A percentile compares a stretch with the other conserved stretches of the same genome.
These are phyloP conservation scores for Scaeva pyrastri DNA, from an alignment of 2,888 invertebrate genomes.

Conservation along the genomic window DNA sequence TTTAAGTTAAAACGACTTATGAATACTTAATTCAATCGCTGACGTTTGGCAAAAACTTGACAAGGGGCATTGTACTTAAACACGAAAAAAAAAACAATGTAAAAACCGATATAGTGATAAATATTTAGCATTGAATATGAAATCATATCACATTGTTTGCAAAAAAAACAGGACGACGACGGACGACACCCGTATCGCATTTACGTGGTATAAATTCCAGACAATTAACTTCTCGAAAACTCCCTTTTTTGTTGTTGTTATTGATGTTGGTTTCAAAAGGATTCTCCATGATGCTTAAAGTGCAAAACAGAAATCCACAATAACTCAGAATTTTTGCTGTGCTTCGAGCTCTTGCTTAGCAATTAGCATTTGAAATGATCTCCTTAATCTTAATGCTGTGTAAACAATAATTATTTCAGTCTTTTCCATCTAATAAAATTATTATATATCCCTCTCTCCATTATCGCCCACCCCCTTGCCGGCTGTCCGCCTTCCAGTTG, in stretches of 20 bases:
- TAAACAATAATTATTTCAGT: slow-evolving; percentile 72
- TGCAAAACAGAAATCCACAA: slow-evolving; percentile 33
- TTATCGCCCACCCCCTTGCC: not conserved
- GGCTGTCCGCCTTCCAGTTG: not conserved
- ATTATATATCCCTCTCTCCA: slow-evolving; percentile 48
- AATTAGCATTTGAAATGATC: slow-evolving; percentile 67
- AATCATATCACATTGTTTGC: not conserved
- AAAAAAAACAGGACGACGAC: not conserved
- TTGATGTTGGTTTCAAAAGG: not conserved
- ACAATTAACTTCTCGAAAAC: slow-evolving; percentile 56
- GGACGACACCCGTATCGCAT: slow-evolving; percentile 2
- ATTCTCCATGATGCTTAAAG: not conserved
- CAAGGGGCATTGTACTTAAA: no score
- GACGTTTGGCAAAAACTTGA: no score
- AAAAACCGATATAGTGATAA: not conserved
- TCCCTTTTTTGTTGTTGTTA: not conserved
- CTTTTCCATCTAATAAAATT: slow-evolving; percentile 71
- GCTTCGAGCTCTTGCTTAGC: slow-evolving; percentile 41
- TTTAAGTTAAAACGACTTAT: no score
- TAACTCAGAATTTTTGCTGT: slow-evolving; percentile 4
- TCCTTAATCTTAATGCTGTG: slow-evolving; percentile 74
- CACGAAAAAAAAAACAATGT: not conserved
- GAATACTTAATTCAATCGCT: no score
- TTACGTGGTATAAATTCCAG: slow-evolving; percentile 40
- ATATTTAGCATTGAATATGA: slow-evolving; percentile 6